A percentile compares a stretch with the other conserved stretches of the same genome.
Evolutionary conservation across 1,140 invertebrate genomes (phyloP).

Genomic region (Drosophila malerkotliana): DNA sequence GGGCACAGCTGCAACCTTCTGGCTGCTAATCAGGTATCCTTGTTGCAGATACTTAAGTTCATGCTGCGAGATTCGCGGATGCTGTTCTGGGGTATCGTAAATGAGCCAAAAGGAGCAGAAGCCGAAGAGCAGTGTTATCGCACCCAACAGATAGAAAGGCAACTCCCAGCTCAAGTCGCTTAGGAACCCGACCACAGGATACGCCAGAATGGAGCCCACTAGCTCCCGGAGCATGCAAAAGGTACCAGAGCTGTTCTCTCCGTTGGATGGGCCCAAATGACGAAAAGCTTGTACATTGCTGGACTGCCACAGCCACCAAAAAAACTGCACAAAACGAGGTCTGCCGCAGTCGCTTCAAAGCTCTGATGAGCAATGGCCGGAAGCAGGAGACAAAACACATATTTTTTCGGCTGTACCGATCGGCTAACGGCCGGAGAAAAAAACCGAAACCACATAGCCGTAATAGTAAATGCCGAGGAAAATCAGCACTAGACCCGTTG

Average conservation of each 20-base stretch:
- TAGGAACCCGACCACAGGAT: not conserved
- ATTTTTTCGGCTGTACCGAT: no score
- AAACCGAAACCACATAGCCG: no score
- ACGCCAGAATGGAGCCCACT: not conserved
- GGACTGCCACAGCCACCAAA: not conserved
- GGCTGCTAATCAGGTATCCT: not conserved
- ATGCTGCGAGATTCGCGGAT: not conserved
- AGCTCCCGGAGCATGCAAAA: not conserved
- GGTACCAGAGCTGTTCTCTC: not conserved
- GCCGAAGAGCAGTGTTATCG: not conserved
- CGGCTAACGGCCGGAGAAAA: no score
- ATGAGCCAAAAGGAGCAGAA: not conserved
- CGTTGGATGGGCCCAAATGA: constrained; percentile 2
- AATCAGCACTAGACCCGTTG: no score
- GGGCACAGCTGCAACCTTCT: not conserved
- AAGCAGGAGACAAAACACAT: no score
- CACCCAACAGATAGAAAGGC: not conserved
- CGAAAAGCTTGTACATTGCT: not conserved
- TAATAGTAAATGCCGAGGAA: no score
- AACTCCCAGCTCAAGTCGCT: not conserved
- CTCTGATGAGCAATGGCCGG: not conserved
- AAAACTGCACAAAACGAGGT: not conserved
- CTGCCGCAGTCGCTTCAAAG: not conserved
- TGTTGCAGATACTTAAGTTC: not conserved
- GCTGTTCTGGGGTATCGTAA: not conserved